Conservation (phyloP, 30 jellyfish, hydroid and myxozoan genomes). For the Calvadosia cruxmelitensis region DNA sequence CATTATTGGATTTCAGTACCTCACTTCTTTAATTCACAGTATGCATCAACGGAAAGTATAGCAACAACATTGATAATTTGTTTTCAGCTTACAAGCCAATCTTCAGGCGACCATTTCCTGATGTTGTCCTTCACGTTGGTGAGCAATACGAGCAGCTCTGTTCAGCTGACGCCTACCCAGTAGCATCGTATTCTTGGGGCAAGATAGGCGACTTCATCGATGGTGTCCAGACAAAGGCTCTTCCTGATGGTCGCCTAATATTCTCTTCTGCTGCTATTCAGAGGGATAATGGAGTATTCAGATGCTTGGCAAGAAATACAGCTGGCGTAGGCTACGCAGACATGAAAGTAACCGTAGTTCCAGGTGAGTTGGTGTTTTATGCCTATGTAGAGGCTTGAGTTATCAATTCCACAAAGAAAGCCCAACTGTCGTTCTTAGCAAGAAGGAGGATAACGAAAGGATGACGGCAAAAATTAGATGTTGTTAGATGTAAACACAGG, state of each 20-base stretch:
- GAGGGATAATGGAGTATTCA: not conserved
- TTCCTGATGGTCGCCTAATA: not conserved
- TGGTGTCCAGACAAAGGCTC: not conserved
- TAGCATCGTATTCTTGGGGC: conserved; percentile 10
- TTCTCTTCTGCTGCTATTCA: not conserved
- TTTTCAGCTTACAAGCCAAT: not conserved
- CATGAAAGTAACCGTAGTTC: not conserved
- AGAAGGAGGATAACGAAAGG: no score
- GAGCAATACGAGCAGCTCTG: conserved; percentile 17
- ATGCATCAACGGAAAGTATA: no score
- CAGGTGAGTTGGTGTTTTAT: no score
- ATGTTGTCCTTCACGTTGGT: conserved; percentile 19
- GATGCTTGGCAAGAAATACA: not conserved
- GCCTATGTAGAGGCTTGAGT: no score
- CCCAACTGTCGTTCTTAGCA: no score
- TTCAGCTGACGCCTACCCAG: conserved; percentile 21
- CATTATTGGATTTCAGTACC: no score
- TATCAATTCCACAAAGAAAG: no score
- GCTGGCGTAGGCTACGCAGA: not conserved
- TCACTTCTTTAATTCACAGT: no score
- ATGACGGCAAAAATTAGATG: no score
- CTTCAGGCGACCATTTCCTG: not conserved
- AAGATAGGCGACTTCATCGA: conserved; percentile 14
- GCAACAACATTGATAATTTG: no score
- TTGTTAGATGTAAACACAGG: no score